Conservation (phyloP, 2,113 vertebrate genomes). For the Sturnus vulgaris region DNA sequence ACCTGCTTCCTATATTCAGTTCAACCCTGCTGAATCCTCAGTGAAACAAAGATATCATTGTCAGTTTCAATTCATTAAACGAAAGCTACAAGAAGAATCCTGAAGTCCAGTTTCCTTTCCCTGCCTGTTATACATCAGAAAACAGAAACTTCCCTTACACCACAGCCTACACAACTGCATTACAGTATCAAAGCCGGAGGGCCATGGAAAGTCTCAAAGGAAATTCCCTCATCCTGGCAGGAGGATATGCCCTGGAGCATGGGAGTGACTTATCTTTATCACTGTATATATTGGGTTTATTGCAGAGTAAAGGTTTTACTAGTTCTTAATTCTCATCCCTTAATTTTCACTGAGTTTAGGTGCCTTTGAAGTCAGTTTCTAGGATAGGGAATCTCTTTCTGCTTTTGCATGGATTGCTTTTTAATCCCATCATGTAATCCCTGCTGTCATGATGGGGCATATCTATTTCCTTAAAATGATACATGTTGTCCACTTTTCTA, state of each 20-base stretch:
- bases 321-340: background rate
- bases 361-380: background rate
- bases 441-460: background rate
- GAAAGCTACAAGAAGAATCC: background rate
- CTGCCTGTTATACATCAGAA: background rate
- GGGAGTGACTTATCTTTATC: background rate
- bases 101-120: background rate
- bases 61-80: background rate
- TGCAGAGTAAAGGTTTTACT: background rate
- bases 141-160: background rate
- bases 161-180: background rate
- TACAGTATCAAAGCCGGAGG: background rate
- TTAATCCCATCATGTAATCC: background rate
- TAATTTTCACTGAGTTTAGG: background rate
- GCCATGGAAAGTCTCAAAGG: background rate
- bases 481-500: background rate
- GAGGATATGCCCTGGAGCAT: background rate
- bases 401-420: background rate
- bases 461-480: background rate
- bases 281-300: background rate
- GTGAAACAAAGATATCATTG: background rate
- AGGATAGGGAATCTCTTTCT: background rate
- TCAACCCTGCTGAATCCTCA: background rate
- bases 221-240: conserved; percentile 31
- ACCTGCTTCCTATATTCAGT: background rate